Conservation (phyloP, 2,113 vertebrate genomes). For the Lepus europaeus region DNA sequence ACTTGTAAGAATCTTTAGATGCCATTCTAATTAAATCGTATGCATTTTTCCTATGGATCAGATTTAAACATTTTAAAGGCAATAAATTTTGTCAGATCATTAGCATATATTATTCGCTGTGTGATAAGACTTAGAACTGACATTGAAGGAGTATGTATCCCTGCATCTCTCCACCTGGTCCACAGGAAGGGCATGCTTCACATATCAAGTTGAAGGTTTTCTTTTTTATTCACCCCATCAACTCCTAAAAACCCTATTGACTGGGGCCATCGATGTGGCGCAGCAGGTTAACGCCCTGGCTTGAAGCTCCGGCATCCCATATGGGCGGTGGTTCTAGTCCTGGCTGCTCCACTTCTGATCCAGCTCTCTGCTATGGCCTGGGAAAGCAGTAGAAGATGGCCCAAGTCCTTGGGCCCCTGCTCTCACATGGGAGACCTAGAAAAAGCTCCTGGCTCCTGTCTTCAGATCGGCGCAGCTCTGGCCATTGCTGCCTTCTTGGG, state of each 20-base stretch:
- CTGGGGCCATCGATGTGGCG: too few relatives aligned
- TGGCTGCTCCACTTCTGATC: too few relatives aligned
- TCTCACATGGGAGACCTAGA: too few relatives aligned
- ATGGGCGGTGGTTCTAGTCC: too few relatives aligned
- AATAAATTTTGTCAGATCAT: not conserved
- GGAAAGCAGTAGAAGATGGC: too few relatives aligned
- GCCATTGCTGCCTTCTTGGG: too few relatives aligned
- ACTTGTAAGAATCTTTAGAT: not conserved
- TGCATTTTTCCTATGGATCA: not conserved
- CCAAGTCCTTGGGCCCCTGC: too few relatives aligned
- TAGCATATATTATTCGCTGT: not conserved
- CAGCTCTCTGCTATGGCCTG: too few relatives aligned
- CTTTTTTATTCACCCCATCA: not conserved
- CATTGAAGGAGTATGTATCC: not conserved
- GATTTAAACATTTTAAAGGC: not conserved
- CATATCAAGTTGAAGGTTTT: not conserved
- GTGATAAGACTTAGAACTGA: not conserved
- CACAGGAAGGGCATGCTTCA: not conserved
- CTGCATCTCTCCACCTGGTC: not conserved
- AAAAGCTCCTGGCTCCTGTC: too few relatives aligned
- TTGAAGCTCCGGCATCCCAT: too few relatives aligned
- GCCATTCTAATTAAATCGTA: not conserved
- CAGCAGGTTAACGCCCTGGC: too few relatives aligned
- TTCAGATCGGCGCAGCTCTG: too few relatives aligned
- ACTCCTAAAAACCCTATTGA: not conserved